A percentile compares a stretch with the other conserved stretches of the same genome.
phyloP scores from a whole-genome alignment of 2,113 vertebrate species.

The Oophaga pumilio region DNA sequence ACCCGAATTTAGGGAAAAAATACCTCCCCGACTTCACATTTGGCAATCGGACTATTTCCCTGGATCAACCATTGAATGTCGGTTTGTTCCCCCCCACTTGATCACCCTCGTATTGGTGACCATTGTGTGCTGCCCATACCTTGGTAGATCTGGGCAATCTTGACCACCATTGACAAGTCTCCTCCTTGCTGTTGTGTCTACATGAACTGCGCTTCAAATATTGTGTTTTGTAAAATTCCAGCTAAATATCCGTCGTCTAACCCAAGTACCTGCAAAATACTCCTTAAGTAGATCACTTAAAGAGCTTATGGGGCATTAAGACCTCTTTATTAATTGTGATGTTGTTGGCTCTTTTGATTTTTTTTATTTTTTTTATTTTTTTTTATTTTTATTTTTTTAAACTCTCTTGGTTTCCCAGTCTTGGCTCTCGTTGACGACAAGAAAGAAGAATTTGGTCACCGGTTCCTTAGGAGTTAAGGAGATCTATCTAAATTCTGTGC shows the following conservation, averaged over 20 bases:
- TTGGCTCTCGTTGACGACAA: neutral
- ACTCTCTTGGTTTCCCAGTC: neutral
- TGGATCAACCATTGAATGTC: neutral
- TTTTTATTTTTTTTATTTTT: neutral
- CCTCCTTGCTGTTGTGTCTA: neutral
- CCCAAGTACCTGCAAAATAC: slow-evolving; percentile 22
- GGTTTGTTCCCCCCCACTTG: neutral
- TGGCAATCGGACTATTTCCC: too few species aligned
- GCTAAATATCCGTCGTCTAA: slow-evolving; percentile 1
- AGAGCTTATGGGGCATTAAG: slow-evolving; percentile 29
- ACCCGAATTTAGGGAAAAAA: too few species aligned
- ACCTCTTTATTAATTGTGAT: neutral
- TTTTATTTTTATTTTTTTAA: neutral
- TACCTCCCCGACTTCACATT: too few species aligned
- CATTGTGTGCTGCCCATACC: neutral
- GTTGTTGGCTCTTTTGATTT: neutral
- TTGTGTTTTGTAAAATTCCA: slow-evolving; percentile 50
- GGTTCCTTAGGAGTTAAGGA: neutral
- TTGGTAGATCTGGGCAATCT: neutral
- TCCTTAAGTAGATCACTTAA: slow-evolving; percentile 13
- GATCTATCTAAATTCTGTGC: neutral
- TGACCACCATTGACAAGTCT: neutral
- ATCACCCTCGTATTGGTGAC: neutral
- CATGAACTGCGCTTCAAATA: slow-evolving; percentile 55
- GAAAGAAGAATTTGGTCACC: neutral